Evolutionary conservation across 2,797 vertebrate genomes (phyloP).

Genomic region (Hippocampus kuda): DNA sequence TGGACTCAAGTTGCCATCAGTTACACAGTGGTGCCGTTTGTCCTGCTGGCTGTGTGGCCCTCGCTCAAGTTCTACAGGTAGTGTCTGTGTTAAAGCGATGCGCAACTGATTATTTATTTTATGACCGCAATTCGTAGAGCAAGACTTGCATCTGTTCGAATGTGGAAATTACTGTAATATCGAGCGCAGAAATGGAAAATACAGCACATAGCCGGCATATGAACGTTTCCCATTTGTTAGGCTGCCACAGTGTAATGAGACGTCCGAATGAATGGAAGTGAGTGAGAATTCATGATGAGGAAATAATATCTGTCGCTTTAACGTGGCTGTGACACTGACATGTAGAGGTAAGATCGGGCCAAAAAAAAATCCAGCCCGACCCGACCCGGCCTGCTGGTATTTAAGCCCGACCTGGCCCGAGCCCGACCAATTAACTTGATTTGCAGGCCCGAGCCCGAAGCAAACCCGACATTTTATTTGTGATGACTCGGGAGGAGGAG

Average conservation of each 20-base stretch:
- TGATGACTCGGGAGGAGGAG: no score
- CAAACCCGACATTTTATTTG: no score
- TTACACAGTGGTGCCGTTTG: constrained; percentile 95
- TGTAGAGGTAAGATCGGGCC: no score
- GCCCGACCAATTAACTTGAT: no score
- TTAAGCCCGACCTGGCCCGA: no score
- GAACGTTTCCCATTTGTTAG: constrained; percentile 11
- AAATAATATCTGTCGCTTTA: constrained; percentile 27
- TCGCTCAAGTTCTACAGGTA: constrained; percentile 92
- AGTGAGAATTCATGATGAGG: constrained; percentile 33
- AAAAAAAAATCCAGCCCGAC: no score
- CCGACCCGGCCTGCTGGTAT: no score
- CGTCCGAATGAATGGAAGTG: constrained; percentile 36
- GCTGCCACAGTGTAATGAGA: constrained; percentile 42
- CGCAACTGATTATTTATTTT: background rate
- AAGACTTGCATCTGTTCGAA: background rate
- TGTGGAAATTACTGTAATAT: constrained; percentile 8
- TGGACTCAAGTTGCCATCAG: constrained; percentile 87
- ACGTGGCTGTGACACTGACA: constrained; percentile 13
- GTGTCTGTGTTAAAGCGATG: background rate
- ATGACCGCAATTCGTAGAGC: constrained; percentile 4
- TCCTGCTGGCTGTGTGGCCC: constrained; percentile 82
- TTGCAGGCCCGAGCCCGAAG: no score
- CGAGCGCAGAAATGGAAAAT: constrained; percentile 16
- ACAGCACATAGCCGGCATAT: constrained; percentile 5